These are phyloP conservation scores for Cyprinus carpio DNA, from an alignment of 2,113 vertebrate genomes.

Conservation along the genomic window DNA sequence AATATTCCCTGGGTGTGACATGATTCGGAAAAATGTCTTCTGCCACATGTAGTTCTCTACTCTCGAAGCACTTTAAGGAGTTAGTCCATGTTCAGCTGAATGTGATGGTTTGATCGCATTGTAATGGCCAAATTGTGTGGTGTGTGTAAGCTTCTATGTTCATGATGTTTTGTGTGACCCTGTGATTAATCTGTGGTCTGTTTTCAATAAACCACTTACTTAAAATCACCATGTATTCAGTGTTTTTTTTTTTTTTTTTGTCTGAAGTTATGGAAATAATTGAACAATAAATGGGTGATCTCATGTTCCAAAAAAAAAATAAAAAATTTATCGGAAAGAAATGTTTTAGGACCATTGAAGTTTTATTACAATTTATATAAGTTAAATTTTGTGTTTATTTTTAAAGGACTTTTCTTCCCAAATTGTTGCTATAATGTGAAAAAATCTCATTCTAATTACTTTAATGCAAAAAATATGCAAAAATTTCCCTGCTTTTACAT, in stretches of 20 bases:
- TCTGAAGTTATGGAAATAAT: neutral
- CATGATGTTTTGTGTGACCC: neutral
- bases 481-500: neutral
- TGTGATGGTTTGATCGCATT: neutral
- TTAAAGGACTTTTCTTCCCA: neutral
- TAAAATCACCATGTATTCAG: neutral
- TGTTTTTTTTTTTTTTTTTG: neutral
- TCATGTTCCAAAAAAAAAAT: no score
- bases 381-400: neutral
- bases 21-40: neutral
- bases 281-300: neutral
- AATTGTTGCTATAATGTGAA: neutral
- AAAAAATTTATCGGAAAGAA: neutral
- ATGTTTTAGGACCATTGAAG: neutral
- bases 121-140: neutral
- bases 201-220: constrained; percentile 42
- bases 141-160: constrained; percentile 12
- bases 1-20: neutral
- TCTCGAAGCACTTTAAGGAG: constrained; percentile 34
- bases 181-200: constrained; percentile 25
- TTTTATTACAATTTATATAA: neutral
- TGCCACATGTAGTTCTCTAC: neutral
- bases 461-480: neutral
- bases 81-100: constrained; percentile 17
- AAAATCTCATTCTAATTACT: neutral